These are phyloP conservation scores for Drosophila greeni DNA, from an alignment of 2,888 invertebrate species.

Conservation along the genomic window DNA sequence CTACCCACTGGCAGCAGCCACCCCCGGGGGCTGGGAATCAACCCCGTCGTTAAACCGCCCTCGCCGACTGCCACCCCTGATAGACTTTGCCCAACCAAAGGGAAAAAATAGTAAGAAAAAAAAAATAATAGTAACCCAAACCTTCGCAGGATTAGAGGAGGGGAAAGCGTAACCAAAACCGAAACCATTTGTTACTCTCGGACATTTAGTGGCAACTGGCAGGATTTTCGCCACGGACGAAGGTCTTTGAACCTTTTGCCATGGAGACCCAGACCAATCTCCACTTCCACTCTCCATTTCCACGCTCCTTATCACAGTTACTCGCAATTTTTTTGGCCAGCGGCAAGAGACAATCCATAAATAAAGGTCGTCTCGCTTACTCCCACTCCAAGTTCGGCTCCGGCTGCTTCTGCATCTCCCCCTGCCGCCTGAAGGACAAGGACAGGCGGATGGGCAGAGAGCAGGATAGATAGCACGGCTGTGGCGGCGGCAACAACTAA, in stretches of 20 bases:
- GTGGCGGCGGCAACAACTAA: constrained; percentile 10
- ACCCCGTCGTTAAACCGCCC: constrained; percentile 15
- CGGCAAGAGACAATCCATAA: constrained; percentile 15
- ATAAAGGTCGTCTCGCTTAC: constrained; percentile 30
- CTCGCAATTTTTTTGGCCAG: neutral
- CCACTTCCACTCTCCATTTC: constrained; percentile 8
- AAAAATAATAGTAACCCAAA: constrained; percentile 11
- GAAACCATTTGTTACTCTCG: constrained; percentile 21
- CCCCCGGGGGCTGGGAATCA: constrained; percentile 8
- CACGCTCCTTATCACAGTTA: constrained; percentile 15
- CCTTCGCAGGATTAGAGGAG: constrained; percentile 4
- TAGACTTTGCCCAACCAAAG: constrained; percentile 1
- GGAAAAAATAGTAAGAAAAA: constrained; percentile 8
- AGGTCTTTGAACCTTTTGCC: constrained; percentile 23
- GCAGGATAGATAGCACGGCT: constrained; percentile 15
- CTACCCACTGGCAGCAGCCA: constrained; percentile 10
- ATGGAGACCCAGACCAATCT: constrained; percentile 1
- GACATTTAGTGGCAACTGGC: constrained; percentile 21
- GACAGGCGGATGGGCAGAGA: constrained; percentile 11
- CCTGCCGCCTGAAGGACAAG: neutral
- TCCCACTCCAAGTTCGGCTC: constrained; percentile 11
- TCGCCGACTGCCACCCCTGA: constrained; percentile 11
- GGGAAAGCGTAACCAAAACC: constrained; percentile 6
- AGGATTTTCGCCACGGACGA: constrained; percentile 2
- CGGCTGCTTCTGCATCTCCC: constrained; percentile 2